phyloP scores from a whole-genome alignment of 2,113 vertebrate genomes.

The Perccottus glenii region DNA sequence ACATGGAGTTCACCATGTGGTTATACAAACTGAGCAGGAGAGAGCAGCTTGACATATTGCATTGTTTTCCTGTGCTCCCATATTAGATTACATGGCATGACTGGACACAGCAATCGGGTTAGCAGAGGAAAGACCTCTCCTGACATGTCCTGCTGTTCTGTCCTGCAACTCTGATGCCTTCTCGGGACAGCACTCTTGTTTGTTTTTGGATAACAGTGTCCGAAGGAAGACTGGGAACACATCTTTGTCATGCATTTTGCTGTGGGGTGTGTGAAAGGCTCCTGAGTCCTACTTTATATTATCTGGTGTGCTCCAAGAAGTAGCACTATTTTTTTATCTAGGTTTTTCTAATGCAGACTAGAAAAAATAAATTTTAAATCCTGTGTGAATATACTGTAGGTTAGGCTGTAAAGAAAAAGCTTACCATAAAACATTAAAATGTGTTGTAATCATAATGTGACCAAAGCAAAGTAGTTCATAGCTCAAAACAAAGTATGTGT shows the following conservation, averaged over 20 bases:
- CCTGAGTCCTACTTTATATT: not conserved
- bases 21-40: constrained; percentile 30
- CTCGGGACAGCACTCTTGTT: constrained; percentile 23
- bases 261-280: constrained; percentile 14
- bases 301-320: too few relatives aligned
- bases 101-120: constrained; percentile 66
- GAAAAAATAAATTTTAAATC: not conserved
- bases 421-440: too few relatives aligned
- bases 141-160: constrained; percentile 7
- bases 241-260: constrained; percentile 9
- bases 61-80: constrained; percentile 52
- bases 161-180: constrained; percentile 29
- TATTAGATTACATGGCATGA: constrained; percentile 67
- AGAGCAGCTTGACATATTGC: constrained; percentile 39
- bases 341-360: too few relatives aligned
- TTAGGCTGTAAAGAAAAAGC: too few relatives aligned
- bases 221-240: constrained; percentile 9
- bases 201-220: constrained; percentile 28
- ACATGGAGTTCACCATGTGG: constrained; percentile 33
- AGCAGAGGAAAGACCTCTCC: constrained; percentile 27
- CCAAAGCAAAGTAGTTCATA: too few relatives aligned
- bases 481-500: too few relatives aligned
- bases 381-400: too few relatives aligned
- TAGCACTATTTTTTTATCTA: too few relatives aligned
- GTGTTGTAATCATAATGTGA: too few relatives aligned